Base-by-base conservation (phyloP, 2,888 invertebrate species). In the Synergus laeviventris region DNA sequence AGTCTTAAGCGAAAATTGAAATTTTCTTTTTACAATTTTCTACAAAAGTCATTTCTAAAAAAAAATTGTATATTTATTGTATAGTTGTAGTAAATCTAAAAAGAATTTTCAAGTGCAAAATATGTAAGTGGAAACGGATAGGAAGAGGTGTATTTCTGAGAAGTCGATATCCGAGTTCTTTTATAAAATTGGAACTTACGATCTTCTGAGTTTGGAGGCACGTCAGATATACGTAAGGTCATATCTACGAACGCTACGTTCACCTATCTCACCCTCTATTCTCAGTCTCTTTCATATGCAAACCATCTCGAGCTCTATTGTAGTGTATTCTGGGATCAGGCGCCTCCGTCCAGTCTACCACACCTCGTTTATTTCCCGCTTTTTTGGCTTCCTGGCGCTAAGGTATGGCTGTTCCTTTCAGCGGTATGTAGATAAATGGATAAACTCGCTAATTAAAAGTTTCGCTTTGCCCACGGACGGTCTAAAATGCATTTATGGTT, bases 381-480 rank as follows among this genome's bases (percentile, higher is more conserved):
- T 79, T 80, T 82, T 83, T 83, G 76, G 64, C 64, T 76, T 78
- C 60, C 75, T 77, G 59, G 70, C 77, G 73, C 73, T 49, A 70
- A 81, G 66, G 74, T 74, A 81, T 79, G 79, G 80, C 79, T 78
- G 83, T 80, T 85, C 83, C 81, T 87, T 85, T 85, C 81, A 84
- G 75, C 78, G 79, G 81, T 79, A 82, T 83, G 80, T 81, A 83
- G 81, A 87, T 86, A 86, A 87, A 88, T 84, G 87, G 84, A 87
- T 87, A 86, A 89, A 86, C 85, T 85, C 83, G 84, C 87, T 88
- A 89, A 89, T 89, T 88, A 88, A 89, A 88, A 89, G 85, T 88
- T 88, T 84, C 84, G 75, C 80, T 45, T 54, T 76, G 60, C 45
- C 64, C 36, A 11, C 60, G 78, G 36, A 73, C 39, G 59, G 61